Conservation (phyloP, 2,888 invertebrate species). For the Drosophila hamatofila region DNA sequence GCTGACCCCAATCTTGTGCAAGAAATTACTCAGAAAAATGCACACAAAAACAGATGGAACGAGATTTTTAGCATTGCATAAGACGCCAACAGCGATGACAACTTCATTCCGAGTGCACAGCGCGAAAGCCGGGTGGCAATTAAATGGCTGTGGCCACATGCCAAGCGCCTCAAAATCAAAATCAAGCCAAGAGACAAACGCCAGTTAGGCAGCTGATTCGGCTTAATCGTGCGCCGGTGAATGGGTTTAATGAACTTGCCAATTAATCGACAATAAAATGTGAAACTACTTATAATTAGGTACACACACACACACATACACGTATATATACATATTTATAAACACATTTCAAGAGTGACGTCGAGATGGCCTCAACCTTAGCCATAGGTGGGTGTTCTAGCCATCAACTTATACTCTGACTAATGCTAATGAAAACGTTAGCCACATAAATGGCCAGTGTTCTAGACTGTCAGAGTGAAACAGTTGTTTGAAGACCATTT, state of each 20-base stretch:
- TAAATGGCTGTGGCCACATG: constrained; percentile 55
- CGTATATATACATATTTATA: constrained; percentile 44
- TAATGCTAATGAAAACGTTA: constrained; percentile 79
- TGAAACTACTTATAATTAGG: constrained; percentile 65
- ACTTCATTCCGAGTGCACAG: constrained; percentile 58
- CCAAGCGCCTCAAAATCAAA: constrained; percentile 38
- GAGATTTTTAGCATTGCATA: constrained; percentile 72
- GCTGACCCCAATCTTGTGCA: constrained; percentile 67
- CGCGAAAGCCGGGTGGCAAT: constrained; percentile 52
- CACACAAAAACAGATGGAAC: constrained; percentile 52
- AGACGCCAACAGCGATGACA: constrained; percentile 49
- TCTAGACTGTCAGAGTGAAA: constrained; percentile 30
- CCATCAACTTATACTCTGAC: constrained; percentile 41
- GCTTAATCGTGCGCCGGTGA: constrained; percentile 41
- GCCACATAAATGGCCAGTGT: constrained; percentile 57
- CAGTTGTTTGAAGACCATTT: constrained; percentile 40
- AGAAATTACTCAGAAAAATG: constrained; percentile 58
- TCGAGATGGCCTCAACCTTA: constrained; percentile 26
- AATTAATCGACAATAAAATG: constrained; percentile 74
- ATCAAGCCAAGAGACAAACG: constrained; percentile 29
- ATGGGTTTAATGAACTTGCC: constrained; percentile 73
- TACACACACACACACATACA: background rate
- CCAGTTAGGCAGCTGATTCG: constrained; percentile 40
- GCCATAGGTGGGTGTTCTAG: constrained; percentile 69
- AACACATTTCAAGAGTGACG: constrained; percentile 51